Evolutionary conservation across 1,140 invertebrate genomes (phyloP).

Genomic region (Aporrectodea caliginosa): DNA sequence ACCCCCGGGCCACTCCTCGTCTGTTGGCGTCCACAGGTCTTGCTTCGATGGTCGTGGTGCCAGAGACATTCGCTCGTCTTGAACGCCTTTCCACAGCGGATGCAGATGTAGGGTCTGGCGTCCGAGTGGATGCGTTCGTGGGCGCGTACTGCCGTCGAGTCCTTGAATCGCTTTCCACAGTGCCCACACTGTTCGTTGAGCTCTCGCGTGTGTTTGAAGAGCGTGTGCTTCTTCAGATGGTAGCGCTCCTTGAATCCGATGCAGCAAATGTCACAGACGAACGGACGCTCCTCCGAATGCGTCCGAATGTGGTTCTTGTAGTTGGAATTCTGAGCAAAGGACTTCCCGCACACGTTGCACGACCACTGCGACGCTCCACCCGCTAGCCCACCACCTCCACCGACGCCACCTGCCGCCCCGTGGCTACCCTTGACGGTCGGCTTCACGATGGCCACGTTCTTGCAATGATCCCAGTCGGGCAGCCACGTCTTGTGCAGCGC

Average conservation of each 20-base stretch:
- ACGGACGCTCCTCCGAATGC: slow-evolving; percentile 90
- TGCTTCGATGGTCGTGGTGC: slow-evolving; percentile 34
- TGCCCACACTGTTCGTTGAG: slow-evolving; percentile 24
- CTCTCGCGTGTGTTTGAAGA: slow-evolving; percentile 29
- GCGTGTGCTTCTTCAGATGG: slow-evolving; percentile 33
- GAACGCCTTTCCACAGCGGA: slow-evolving; percentile 31
- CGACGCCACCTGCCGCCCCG: not conserved
- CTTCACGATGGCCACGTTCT: not conserved
- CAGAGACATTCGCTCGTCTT: slow-evolving; percentile 35
- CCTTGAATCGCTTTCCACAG: slow-evolving; percentile 33
- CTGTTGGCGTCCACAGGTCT: slow-evolving; percentile 28
- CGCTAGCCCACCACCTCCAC: not conserved
- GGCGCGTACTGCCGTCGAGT: slow-evolving; percentile 33
- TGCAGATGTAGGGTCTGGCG: slow-evolving; percentile 30
- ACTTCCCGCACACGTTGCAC: slow-evolving; percentile 30
- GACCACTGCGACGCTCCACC: slow-evolving; percentile 11
- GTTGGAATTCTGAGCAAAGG: slow-evolving; percentile 85
- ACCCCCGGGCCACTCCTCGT: too few species aligned
- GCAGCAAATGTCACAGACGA: slow-evolving; percentile 91
- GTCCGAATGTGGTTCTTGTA: slow-evolving; percentile 88
- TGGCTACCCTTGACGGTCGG: not conserved
- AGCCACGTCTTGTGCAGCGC: slow-evolving; percentile 18
- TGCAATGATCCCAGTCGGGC: not conserved
- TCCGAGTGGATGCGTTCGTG: slow-evolving; percentile 34
- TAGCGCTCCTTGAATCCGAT: slow-evolving; percentile 51